Percentiles rank a stretch among this genome's conserved stretches.
These are phyloP conservation scores for Glyptemys insculpta DNA, from an alignment of 2,797 vertebrate genomes.

Conservation along the genomic window DNA sequence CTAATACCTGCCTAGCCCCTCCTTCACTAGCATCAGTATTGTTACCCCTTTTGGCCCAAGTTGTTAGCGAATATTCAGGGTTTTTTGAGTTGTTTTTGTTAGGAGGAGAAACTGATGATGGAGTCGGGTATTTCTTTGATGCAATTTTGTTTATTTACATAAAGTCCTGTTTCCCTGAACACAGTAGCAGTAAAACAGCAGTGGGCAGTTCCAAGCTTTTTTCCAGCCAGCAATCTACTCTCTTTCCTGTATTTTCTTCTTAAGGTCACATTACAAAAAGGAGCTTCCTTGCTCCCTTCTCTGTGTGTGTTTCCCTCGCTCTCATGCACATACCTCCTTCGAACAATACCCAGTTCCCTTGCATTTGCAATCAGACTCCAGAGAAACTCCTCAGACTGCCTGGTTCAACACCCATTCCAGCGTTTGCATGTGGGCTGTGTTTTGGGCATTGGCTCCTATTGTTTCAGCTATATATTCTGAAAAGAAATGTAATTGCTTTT, in stretches of 20 bases:
- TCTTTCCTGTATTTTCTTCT: no score
- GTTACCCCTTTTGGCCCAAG: background rate
- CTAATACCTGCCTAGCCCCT: background rate
- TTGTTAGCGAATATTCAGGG: background rate
- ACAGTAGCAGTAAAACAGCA: background rate
- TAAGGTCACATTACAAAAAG: no score
- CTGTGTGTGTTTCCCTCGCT: no score
- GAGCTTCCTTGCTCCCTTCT: no score
- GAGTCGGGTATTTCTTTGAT: background rate
- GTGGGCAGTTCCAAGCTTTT: background rate
- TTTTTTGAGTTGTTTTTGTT: background rate
- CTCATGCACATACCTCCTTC: no score
- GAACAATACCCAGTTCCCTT: no score
- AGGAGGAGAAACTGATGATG: background rate
- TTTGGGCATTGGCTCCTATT: no score
- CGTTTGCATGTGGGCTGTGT: no score
- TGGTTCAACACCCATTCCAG: no score
- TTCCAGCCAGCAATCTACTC: background rate
- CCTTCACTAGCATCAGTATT: background rate
- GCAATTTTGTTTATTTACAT: background rate
- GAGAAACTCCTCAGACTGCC: no score
- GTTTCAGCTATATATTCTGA: background rate
- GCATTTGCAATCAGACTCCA: no score
- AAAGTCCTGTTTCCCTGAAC: background rate
- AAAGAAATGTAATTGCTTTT: no score